Evolutionary conservation across 2,113 vertebrate species (phyloP), one percentile per base, ranked within the genome.

Genomic region (Notarius quadriscutis): DNA sequence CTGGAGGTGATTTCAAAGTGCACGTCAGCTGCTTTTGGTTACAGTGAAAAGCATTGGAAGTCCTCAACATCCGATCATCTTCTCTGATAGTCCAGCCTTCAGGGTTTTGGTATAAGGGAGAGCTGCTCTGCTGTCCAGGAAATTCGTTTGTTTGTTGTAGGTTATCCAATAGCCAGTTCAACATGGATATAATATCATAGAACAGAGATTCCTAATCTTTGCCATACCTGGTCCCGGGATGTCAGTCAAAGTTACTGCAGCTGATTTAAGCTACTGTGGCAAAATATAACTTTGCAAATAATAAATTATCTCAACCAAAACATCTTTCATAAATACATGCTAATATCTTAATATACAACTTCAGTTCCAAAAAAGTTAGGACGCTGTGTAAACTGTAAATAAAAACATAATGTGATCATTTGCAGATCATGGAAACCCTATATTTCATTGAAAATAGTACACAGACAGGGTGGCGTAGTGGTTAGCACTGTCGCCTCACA

Each of bases 1-100:
- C 85, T 63, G 60, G 83, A 82, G 41, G 78, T 62, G 71, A 62
- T 87, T 82, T n/a, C 80, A 78, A 72, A 87, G 69, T 63, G 25
- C 82, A 85, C 50, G 84, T 86, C 79, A 83, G 83, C 89, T 88
- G 89, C 78, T 87, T 90, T 77, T 85, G 65, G 84, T 90, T 90
- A 90, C 53, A 71, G 71, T 63, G 55, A 69, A 87, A 67, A 84
- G 77, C 77, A 53, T 34, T 83, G 55, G 50, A 71, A 77, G 87
- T 63, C 62, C 74, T 80, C 77, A 83, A 85, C 81, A 79, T 86
- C 77, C 34, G 85, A 87, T 84, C 81, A 79, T 85, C 89, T 83
- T 87, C 58, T 83, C 74, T 60, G 22, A 88, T 84, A 88, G 78
- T 85, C 34, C 75, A 69, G 30, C 74, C 60, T 82, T 86, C 81